Base-by-base conservation (phyloP, 2,888 invertebrate species). In the Ptilodon capucinus region DNA sequence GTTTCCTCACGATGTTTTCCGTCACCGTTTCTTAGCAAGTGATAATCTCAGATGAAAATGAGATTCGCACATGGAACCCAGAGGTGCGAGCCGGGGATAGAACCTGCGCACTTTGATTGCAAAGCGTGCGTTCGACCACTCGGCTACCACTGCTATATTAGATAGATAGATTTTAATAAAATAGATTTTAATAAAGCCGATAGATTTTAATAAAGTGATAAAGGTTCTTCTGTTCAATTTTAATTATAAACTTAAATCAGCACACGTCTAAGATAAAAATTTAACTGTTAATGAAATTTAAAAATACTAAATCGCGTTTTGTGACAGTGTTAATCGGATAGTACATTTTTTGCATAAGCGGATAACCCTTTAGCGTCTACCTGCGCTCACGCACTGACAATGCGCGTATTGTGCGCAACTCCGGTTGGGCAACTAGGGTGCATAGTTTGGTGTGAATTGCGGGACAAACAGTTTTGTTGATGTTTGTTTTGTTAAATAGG, bases 321-420 rank as follows among this genome's bases (percentile, higher is more conserved):
- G 69, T 76, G 71, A 69, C 68, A 81, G 89, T 86, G 90, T 86
- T 90, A 90, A 91, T 90, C 91, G 89, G 90, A 87, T 90, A 81
- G 82, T 72, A 53, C 77, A 84, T 86, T 88, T 88, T 89, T 87
- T 89, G 86, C 86, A 86, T 90, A 89, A 91, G 90, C 89, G 90
- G 90, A 91, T 91, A 90, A 91, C 90, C 90, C 88, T 83, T 83
- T 73, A 67, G 58, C 48, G 52, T 76, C 85, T 91, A 91, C 90
- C 90, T 91, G 90, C 81, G 71, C 62, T 51, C 36, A 60, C 60
- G 70, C 64, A 61, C 54, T 67, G 71, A 80, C 83, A 75, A 78
- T 75, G 66, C 68, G 64, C 57, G 74, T 64, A 78, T 86, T 81
- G 81, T 72, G 64, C 64, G 71, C 75, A 68, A 75, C 72, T 73